A percentile compares a stretch with the other conserved stretches of the same genome.
Conservation (phyloP, 2,888 invertebrate species). For the Ophion costatus region DNA sequence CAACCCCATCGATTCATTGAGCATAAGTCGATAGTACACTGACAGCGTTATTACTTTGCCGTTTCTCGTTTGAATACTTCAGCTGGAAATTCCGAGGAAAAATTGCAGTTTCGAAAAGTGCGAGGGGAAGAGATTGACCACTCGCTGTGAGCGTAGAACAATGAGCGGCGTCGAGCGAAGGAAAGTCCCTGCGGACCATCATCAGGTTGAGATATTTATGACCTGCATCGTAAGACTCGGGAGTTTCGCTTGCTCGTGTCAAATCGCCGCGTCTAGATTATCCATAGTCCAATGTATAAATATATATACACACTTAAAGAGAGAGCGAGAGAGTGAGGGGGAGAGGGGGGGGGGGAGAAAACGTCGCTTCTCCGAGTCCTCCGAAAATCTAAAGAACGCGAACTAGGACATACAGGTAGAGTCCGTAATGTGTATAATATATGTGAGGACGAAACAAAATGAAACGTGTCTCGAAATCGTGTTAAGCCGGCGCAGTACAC, state of each 20-base stretch:
- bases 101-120: slow-evolving; percentile 51
- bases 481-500: slow-evolving; percentile 43
- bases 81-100: slow-evolving; percentile 14
- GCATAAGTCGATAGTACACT: neutral
- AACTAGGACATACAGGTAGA: neutral
- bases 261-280: slow-evolving; percentile 53
- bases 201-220: slow-evolving; percentile 73
- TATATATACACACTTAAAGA: neutral
- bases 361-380: neutral
- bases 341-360: neutral
- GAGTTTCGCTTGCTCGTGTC: slow-evolving; percentile 61
- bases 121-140: slow-evolving; percentile 32
- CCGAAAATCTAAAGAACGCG: neutral
- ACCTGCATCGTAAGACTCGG: slow-evolving; percentile 69
- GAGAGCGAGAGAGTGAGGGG: neutral
- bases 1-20: neutral
- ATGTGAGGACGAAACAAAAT: slow-evolving; percentile 39
- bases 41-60: slow-evolving; percentile 4
- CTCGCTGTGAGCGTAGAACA: slow-evolving; percentile 61
- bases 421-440: neutral
- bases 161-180: slow-evolving; percentile 38
- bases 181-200: slow-evolving; percentile 26
- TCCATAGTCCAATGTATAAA: slow-evolving; percentile 5
- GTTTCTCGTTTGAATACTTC: neutral
- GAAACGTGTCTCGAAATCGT: slow-evolving; percentile 51